Conservation (phyloP, 2,888 invertebrate genomes). For the Orthosia cruda region DNA sequence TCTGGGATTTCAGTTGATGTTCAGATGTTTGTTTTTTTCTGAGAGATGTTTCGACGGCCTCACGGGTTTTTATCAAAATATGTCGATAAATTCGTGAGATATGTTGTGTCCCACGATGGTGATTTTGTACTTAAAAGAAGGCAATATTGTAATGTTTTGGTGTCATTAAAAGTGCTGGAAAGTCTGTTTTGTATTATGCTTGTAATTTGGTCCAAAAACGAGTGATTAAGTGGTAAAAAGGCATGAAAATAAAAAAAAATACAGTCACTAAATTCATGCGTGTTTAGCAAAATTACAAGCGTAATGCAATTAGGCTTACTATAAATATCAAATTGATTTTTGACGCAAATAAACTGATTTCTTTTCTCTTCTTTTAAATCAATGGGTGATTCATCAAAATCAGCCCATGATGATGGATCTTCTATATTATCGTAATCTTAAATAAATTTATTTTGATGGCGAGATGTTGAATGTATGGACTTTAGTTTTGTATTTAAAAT, state of each 20-base stretch:
- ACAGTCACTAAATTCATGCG: no score
- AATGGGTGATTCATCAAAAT: not conserved
- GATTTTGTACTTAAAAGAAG: not conserved
- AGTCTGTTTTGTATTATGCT: not conserved
- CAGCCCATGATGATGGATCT: not conserved
- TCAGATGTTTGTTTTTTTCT: not conserved
- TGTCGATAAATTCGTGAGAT: not conserved
- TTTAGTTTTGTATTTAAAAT: conserved; percentile 26
- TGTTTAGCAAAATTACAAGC: not conserved
- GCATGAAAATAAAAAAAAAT: no score
- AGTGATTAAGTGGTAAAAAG: not conserved
- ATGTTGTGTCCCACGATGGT: not conserved
- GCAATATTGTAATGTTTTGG: not conserved
- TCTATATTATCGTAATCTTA: conserved; percentile 25
- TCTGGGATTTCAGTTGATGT: not conserved
- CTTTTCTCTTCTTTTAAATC: conserved; percentile 20
- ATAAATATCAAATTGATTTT: not conserved
- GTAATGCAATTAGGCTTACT: not conserved
- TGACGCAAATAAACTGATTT: conserved; percentile 2
- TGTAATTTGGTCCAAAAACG: not conserved
- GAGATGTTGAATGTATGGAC: conserved; percentile 31
- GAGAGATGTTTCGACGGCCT: not conserved
- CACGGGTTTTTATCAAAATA: not conserved
- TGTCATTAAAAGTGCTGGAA: not conserved
- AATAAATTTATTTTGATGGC: conserved; percentile 32